Percentiles rank a stretch among this genome's conserved stretches.
phyloP scores from a whole-genome alignment of 2,888 invertebrate species.

The Andrena bicolor region DNA sequence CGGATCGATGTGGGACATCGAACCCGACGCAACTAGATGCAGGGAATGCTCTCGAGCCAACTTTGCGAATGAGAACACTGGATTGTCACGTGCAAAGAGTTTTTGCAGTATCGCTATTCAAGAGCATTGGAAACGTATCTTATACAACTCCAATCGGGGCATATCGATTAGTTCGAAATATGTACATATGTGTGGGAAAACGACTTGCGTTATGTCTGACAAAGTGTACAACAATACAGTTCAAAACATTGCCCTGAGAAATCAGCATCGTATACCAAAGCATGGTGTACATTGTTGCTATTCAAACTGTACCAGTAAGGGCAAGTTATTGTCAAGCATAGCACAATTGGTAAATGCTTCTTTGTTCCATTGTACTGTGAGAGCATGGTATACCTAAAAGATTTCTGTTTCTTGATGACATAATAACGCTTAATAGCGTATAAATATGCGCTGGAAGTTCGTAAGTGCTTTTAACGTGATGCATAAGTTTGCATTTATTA shows the following conservation, averaged over 20 bases:
- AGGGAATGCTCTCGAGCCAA: no score
- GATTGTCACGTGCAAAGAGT: no score
- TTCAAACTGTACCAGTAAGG: conserved; percentile 54
- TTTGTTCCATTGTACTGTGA: conserved; percentile 60
- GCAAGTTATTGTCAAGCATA: conserved; percentile 60
- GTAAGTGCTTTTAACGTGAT: not conserved
- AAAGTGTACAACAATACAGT: not conserved
- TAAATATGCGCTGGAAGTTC: conserved; percentile 1
- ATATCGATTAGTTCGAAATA: not conserved
- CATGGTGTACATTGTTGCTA: conserved; percentile 50
- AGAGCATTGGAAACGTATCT: not conserved
- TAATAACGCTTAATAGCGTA: conserved; percentile 52
- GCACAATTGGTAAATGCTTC: conserved; percentile 62
- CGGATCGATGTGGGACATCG: no score
- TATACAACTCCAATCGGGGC: not conserved
- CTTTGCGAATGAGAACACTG: no score
- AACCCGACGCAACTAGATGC: no score
- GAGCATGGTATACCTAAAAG: conserved; percentile 41
- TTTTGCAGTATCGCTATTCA: not conserved
- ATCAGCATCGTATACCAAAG: conserved; percentile 30
- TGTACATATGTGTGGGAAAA: not conserved
- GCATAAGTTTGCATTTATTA: not conserved
- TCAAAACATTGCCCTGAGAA: conserved; percentile 30
- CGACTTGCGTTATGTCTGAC: not conserved
- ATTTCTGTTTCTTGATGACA: conserved; percentile 36